phyloP scores from a whole-genome alignment of 2,113 vertebrate genomes.

The Stigmatopora argus region DNA sequence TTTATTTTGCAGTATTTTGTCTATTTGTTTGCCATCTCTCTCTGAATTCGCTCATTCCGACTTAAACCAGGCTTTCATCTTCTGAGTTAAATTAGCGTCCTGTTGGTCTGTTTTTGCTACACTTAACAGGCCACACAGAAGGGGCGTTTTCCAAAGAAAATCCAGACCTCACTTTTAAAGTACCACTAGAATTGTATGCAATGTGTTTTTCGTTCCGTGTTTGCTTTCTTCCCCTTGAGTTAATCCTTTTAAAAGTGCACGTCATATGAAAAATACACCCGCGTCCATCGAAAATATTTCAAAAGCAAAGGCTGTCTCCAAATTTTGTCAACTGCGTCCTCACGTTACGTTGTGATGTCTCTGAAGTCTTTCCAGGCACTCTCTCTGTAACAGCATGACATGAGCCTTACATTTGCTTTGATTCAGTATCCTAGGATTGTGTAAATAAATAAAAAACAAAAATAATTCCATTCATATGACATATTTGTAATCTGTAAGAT shows the following conservation, averaged over 20 bases:
- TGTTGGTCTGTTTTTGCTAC: slow-evolving; percentile 52
- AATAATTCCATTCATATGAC: slow-evolving; percentile 10
- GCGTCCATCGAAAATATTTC: slow-evolving; percentile 23
- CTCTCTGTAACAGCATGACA: slow-evolving; percentile 4
- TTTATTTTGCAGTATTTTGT: too few species aligned
- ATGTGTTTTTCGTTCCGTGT: background rate
- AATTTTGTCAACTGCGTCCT: slow-evolving; percentile 21
- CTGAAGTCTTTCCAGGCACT: slow-evolving; percentile 26
- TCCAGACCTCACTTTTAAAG: slow-evolving; percentile 44
- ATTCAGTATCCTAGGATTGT: background rate
- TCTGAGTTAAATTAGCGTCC: slow-evolving; percentile 54
- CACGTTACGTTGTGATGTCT: slow-evolving; percentile 20
- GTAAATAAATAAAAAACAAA: background rate
- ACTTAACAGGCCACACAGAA: slow-evolving; percentile 39
- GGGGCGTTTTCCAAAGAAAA: slow-evolving; percentile 26
- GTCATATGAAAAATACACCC: slow-evolving; percentile 9
- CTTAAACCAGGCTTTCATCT: slow-evolving; percentile 40
- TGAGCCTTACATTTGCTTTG: background rate
- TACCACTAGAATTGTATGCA: slow-evolving; percentile 60
- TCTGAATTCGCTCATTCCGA: slow-evolving; percentile 37
- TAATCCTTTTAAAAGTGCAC: slow-evolving; percentile 10
- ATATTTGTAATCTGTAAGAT: background rate
- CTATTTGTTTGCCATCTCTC: slow-evolving; percentile 1
- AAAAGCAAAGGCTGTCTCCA: slow-evolving; percentile 23
- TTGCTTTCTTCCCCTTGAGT: background rate